These are phyloP conservation scores for Dynastes hyllus DNA, from an alignment of 2,888 invertebrate genomes.

Conservation along the genomic window DNA sequence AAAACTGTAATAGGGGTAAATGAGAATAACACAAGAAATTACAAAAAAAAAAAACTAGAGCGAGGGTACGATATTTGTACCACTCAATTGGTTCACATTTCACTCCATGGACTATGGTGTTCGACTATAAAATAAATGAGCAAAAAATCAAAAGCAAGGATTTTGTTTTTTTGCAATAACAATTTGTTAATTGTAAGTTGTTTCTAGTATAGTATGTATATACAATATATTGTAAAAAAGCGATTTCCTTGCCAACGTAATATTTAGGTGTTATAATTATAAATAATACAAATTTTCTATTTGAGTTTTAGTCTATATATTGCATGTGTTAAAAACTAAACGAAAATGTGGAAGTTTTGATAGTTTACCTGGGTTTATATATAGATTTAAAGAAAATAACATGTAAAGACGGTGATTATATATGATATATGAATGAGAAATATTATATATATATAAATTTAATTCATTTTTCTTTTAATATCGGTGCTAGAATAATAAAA, in stretches of 20 bases:
- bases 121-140: constrained; percentile 67
- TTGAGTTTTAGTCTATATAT: constrained; percentile 55
- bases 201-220: constrained; percentile 70
- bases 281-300: constrained; percentile 65
- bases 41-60: background rate
- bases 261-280: constrained; percentile 65
- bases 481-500: constrained; percentile 35
- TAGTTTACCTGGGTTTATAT: constrained; percentile 47
- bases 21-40: constrained; percentile 49
- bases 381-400: constrained; percentile 34
- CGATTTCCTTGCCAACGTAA: constrained; percentile 65
- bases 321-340: constrained; percentile 48
- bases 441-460: constrained; percentile 29
- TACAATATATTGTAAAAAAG: constrained; percentile 60
- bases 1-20: constrained; percentile 55
- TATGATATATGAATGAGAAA: constrained; percentile 41
- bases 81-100: constrained; percentile 36
- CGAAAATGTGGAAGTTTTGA: constrained; percentile 36
- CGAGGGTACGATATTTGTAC: constrained; percentile 26
- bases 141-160: constrained; percentile 70
- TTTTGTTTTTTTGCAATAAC: constrained; percentile 63
- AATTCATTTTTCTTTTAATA: background rate
- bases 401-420: constrained; percentile 24
- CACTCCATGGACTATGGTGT: constrained; percentile 58
- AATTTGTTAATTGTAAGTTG: constrained; percentile 70